Conservation (phyloP, 1,140 invertebrate genomes). For the Aporrectodea caliginosa region DNA sequence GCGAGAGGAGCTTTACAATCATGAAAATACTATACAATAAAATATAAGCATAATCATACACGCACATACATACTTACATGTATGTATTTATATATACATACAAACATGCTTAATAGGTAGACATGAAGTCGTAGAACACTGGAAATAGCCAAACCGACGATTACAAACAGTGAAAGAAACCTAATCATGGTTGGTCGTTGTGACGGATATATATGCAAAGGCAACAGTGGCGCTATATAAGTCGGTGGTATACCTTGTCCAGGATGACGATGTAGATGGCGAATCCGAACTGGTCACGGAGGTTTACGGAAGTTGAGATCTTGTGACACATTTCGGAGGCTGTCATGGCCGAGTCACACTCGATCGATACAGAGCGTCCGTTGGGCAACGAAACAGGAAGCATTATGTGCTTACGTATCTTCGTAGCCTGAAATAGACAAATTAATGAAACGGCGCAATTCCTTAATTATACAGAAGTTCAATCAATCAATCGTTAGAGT, state of each 20-base stretch:
- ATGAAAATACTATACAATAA: too few species aligned
- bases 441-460: not conserved
- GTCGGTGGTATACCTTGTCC: conserved; percentile 46
- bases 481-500: not conserved
- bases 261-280: conserved; percentile 48
- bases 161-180: too few species aligned
- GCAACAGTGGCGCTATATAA: too few species aligned
- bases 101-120: too few species aligned
- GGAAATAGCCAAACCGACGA: too few species aligned
- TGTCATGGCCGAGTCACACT: conserved; percentile 47
- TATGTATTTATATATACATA: too few species aligned
- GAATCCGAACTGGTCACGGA: conserved; percentile 45
- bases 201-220: too few species aligned
- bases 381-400: conserved; percentile 50
- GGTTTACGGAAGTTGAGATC: conserved; percentile 39
- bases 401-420: conserved; percentile 48
- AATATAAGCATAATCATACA: too few species aligned
- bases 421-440: conserved; percentile 41
- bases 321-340: conserved; percentile 45
- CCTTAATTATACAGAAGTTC: not conserved
- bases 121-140: too few species aligned
- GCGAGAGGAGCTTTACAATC: too few species aligned
- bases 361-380: conserved; percentile 41
- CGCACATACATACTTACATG: too few species aligned
- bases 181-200: too few species aligned